A percentile compares a stretch with the other conserved stretches of the same genome.
phyloP scores from a whole-genome alignment of 2,113 vertebrate genomes.

The Hystrix brachyura region DNA sequence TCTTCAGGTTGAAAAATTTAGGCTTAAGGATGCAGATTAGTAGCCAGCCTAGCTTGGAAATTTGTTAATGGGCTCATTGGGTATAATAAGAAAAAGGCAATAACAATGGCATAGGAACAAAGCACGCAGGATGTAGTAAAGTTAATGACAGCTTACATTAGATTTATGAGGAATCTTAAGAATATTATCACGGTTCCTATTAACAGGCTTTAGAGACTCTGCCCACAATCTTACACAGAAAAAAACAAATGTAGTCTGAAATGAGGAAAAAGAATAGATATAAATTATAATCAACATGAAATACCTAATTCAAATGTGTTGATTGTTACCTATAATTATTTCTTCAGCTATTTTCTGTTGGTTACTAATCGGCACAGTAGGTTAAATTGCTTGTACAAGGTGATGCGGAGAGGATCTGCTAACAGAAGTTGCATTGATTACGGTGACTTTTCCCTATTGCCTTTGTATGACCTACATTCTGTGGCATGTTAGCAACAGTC shows the following conservation, averaged over 20 bases:
- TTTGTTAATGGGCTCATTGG: not conserved
- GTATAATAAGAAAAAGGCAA: not conserved
- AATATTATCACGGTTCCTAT: not conserved
- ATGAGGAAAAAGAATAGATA: not conserved
- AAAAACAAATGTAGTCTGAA: not conserved
- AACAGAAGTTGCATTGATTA: not conserved
- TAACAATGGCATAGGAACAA: not conserved
- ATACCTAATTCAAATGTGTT: not conserved
- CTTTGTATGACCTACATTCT: conserved; percentile 9
- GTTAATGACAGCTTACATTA: not conserved
- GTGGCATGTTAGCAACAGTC: not conserved
- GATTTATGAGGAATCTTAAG: not conserved
- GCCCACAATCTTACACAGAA: not conserved
- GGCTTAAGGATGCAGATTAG: not conserved
- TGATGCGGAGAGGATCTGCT: not conserved
- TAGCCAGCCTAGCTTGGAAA: not conserved
- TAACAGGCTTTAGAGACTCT: not conserved
- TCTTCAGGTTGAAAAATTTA: conserved; percentile 48
- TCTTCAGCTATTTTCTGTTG: not conserved
- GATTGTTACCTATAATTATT: not conserved
- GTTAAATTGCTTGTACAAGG: not conserved
- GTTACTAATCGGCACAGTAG: not conserved
- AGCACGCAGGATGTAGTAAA: not conserved
- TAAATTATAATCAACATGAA: not conserved
- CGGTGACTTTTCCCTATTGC: not conserved